Evolutionary conservation across 2,888 invertebrate species (phyloP).

Genomic region (Tachina lurida): DNA sequence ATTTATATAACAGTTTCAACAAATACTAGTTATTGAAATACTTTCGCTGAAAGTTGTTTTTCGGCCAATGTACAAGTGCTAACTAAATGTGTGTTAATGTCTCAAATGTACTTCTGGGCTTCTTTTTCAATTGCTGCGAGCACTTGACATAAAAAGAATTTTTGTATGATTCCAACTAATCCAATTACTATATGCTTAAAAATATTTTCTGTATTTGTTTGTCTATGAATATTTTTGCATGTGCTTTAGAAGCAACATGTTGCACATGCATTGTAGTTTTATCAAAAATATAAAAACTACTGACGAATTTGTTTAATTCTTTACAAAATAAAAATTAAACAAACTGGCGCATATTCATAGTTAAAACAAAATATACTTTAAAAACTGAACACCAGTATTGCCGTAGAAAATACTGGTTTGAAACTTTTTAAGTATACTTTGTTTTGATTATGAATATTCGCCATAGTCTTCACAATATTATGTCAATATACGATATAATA

Average conservation of each 20-base stretch:
- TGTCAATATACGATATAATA: too few relatives aligned
- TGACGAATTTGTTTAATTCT: too few relatives aligned
- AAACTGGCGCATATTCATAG: too few relatives aligned
- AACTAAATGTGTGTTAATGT: conserved; percentile 63
- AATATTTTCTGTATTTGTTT: conserved; percentile 37
- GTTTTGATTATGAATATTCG: too few relatives aligned
- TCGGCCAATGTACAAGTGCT: conserved; percentile 54
- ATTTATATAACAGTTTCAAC: conserved; percentile 37
- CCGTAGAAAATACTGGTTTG: too few relatives aligned
- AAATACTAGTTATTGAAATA: neutral
- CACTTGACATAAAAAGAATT: conserved; percentile 72
- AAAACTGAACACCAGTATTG: too few relatives aligned
- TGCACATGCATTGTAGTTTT: neutral
- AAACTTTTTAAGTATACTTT: too few relatives aligned
- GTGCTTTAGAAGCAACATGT: conserved; percentile 22
- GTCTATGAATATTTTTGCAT: conserved; percentile 25
- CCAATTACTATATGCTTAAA: conserved; percentile 70
- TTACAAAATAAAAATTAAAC: too few relatives aligned
- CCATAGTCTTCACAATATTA: too few relatives aligned
- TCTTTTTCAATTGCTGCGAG: conserved; percentile 46
- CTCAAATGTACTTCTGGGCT: conserved; percentile 48
- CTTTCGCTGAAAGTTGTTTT: conserved; percentile 25
- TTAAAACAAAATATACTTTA: too few relatives aligned
- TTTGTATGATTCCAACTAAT: conserved; percentile 68
- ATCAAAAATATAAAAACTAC: too few relatives aligned